phyloP scores from a whole-genome alignment of 2,797 vertebrate species.

The Pseudochirops corinnae region DNA sequence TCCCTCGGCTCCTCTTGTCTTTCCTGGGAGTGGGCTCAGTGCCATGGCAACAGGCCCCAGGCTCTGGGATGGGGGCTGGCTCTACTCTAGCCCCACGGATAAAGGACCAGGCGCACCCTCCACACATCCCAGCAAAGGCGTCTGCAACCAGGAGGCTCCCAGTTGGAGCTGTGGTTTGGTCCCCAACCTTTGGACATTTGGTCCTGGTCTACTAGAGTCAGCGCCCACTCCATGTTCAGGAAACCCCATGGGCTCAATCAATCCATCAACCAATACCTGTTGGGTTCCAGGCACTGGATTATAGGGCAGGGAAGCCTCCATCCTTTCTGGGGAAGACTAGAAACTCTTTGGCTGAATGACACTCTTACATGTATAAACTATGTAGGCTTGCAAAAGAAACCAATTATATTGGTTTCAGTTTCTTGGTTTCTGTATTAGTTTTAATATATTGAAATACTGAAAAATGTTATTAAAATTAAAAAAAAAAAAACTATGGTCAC shows the following conservation, averaged over 20 bases:
- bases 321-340: too few relatives aligned
- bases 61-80: constrained; percentile 13
- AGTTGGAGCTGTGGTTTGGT: background rate
- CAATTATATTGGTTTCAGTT: background rate
- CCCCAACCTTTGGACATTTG: background rate
- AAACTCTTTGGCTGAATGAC: too few relatives aligned
- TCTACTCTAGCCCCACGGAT: constrained; percentile 3
- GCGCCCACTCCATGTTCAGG: too few relatives aligned
- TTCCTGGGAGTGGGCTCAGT: constrained; percentile 52
- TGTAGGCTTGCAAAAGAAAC: background rate
- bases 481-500: too few relatives aligned
- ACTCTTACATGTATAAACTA: too few relatives aligned
- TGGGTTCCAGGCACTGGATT: background rate
- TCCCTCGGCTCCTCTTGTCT: constrained; percentile 53
- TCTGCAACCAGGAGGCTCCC: background rate
- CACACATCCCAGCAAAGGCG: background rate
- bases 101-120: constrained; percentile 17
- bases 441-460: background rate
- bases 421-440: background rate
- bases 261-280: too few relatives aligned
- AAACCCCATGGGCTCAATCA: too few relatives aligned
- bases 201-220: background rate
- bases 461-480: background rate
- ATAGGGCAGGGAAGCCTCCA: too few relatives aligned
- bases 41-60: constrained; percentile 65